These are phyloP conservation scores for Calliopsis andreniformis DNA, from an alignment of 1,140 invertebrate genomes.

Conservation along the genomic window DNA sequence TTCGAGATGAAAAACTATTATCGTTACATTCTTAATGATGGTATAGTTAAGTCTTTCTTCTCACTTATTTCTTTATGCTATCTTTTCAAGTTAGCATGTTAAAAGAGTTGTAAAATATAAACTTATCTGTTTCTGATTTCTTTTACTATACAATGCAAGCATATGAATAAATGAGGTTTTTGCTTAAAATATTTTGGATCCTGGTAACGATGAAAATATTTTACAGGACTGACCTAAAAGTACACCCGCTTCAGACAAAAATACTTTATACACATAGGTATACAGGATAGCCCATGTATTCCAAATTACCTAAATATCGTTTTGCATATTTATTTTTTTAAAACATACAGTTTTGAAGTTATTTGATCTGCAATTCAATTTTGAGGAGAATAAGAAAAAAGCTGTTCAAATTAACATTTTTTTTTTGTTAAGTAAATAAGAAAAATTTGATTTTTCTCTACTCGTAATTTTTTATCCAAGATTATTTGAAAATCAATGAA, in stretches of 20 bases:
- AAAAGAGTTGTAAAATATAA: background rate
- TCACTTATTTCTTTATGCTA: background rate
- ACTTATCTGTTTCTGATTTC: background rate
- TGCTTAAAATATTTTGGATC: conserved; percentile 6
- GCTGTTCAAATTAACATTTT: too few species aligned
- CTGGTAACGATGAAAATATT: conserved; percentile 25
- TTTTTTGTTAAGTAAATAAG: too few species aligned
- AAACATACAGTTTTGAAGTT: too few species aligned
- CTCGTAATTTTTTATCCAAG: too few species aligned
- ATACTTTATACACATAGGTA: background rate
- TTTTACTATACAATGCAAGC: background rate
- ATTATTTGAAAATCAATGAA: too few species aligned
- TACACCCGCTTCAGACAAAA: conserved; percentile 3
- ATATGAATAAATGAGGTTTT: background rate
- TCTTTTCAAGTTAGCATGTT: background rate
- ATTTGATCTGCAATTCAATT: too few species aligned
- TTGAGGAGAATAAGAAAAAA: too few species aligned
- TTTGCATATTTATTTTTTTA: too few species aligned
- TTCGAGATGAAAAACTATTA: background rate
- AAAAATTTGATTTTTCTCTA: too few species aligned
- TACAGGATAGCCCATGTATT: too few species aligned
- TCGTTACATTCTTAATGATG: background rate
- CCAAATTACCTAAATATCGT: too few species aligned
- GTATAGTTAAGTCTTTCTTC: background rate
- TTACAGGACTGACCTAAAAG: conserved; percentile 5